Evolutionary conservation across 2,888 invertebrate genomes (phyloP), one percentile per base, ranked within the genome.

Genomic region (Xylota segnis): DNA sequence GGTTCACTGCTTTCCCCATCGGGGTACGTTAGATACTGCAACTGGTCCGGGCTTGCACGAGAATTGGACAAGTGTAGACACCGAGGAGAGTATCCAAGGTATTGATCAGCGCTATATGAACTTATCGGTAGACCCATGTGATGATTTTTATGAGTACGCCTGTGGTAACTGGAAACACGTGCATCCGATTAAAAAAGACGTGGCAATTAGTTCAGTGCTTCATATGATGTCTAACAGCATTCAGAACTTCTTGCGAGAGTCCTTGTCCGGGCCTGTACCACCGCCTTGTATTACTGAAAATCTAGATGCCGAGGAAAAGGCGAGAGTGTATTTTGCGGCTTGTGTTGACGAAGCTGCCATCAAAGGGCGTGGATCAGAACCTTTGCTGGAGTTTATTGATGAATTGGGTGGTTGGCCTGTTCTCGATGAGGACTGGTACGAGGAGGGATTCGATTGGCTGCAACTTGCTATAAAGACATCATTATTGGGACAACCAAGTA

Each of bases 91-190:
- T 23, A 2, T 23, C 3, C 2, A 23, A 23, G 23, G 2, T 2
- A 23, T 23, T 23, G 3, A 23, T 23, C 52, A 52, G 10, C 78
- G 66, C 7, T 87, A 82, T 16, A 87, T 88, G 83, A 81, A 87
- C 56, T 16, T 50, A 4, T 63, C 76, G 1, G 74, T 56, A 3
- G 40, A 87, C 71, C 87, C 87, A 0, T 88, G 88, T 61, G 78
- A 83, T 23, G 83, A 88, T 61, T 88, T 88, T 18, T 86, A 87
- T 27, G 78, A 87, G 59, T 88, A 86, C 37, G 86, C 86, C 2
- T 88, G 88, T 71, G 88, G 88, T 2, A 87, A 87, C 61, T 88
- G 87, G 86, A 76, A 86, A 32, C 65, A 32, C 4, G 45, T 79
- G 4, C 47, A 87, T 37, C 86, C 87, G 0, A 87, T 88, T 34